Percentiles rank a stretch among this genome's conserved stretches.
Evolutionary conservation across 2,888 invertebrate species (phyloP).

Genomic region (Autographa gamma): DNA sequence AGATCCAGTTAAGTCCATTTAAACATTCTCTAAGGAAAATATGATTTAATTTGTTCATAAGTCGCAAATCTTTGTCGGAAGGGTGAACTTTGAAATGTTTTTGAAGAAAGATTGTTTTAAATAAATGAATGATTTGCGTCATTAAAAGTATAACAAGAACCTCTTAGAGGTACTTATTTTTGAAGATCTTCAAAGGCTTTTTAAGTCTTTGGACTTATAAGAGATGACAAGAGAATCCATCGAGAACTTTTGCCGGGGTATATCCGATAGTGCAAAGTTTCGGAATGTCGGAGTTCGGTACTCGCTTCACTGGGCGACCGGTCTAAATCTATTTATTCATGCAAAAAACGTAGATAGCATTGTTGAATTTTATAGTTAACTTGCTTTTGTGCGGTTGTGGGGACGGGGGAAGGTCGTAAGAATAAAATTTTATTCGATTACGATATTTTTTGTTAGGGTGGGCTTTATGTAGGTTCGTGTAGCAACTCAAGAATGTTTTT

Average conservation of each 20-base stretch:
- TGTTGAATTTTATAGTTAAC: conserved; percentile 45
- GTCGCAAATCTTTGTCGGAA: not conserved
- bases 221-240: conserved; percentile 35
- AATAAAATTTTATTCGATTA: conserved; percentile 13
- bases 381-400: conserved; percentile 27
- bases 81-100: not conserved
- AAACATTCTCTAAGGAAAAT: conserved; percentile 1
- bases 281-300: conserved; percentile 21
- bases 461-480: not conserved
- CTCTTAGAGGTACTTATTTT: conserved; percentile 39
- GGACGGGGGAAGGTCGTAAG: conserved; percentile 1
- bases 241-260: conserved; percentile 38
- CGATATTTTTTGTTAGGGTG: not conserved
- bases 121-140: not conserved
- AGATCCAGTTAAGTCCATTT: conserved; percentile 3
- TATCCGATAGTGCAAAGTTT: conserved; percentile 30
- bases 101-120: conserved; percentile 3
- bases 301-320: conserved; percentile 27
- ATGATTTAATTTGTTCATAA: not conserved
- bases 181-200: conserved; percentile 19
- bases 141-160: conserved; percentile 23
- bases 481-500: not conserved
- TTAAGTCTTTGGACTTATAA: conserved; percentile 27
- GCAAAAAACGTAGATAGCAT: conserved; percentile 42
- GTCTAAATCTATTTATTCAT: conserved; percentile 43